Base-by-base conservation (phyloP, 2,797 vertebrate species). In the Distichodus sexfasciatus region DNA sequence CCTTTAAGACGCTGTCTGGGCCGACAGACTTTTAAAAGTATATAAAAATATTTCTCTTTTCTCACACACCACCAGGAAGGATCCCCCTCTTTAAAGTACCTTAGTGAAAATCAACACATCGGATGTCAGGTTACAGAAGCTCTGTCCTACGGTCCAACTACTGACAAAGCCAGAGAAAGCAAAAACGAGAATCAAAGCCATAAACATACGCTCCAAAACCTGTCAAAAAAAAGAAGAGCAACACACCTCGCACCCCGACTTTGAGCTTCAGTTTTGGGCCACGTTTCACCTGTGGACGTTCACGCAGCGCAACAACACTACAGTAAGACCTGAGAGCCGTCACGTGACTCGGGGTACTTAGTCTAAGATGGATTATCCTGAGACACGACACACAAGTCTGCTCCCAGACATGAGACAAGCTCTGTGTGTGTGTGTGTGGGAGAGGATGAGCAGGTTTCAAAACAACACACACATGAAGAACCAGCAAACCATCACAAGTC, bases 361-460 rank as follows among this genome's bases (percentile, higher is more conserved):
- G 82, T 79, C 78, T 84, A 58, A 77, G 71, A 74, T 47, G 60
- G 85, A 84, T 87, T 84, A 84, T 73, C 66, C 58, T 11, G 12
- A 29, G 57, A 44, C 60, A 74, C 70, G 75, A 74, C 71, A 77
- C 76, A 73, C 68, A 67, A 77, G 33, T 73, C 46, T 36, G 71
- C 35, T 23, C 74, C 72, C 43, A 72, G 44, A 64, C 62, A 21
- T 65, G 47, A 68, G 60, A 10, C 15, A 54, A 24, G 36, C 15
- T 15, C 36, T 43, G 21, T 69, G 53, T 64, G 26, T 2, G 12
- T 24, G 62, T 38, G 28, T 46, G 15, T 29, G 43, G 24, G 31
- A 31, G 53, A 54, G 57, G 69, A 40, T 59, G 53, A 71, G 57
- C 48, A 26, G 55, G 26, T 60, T 36, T 53, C 61, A 73, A 69